phyloP scores from a whole-genome alignment of 2,113 vertebrate species.

The Prolemur simus region DNA sequence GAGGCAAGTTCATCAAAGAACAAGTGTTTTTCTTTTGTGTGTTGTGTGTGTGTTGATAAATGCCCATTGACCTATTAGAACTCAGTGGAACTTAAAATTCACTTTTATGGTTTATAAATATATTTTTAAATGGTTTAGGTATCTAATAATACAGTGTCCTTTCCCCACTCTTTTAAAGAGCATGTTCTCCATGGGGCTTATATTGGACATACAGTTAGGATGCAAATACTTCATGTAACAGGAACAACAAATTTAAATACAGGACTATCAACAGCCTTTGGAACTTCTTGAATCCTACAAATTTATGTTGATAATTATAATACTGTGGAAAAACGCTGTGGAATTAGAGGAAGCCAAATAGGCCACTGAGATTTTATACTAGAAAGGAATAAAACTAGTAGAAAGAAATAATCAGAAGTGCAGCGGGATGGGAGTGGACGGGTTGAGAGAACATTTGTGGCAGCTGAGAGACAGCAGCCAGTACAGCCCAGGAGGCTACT shows the following conservation, averaged over 20 bases:
- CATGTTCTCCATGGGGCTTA: neutral
- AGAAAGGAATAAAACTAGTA: neutral
- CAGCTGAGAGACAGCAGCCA: neutral
- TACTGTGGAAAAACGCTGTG: neutral
- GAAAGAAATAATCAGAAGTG: neutral
- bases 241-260: neutral
- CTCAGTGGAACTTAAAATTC: neutral
- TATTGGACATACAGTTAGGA: neutral
- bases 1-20: neutral
- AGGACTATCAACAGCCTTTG: neutral
- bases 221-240: neutral
- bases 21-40: neutral
- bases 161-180: neutral
- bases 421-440: neutral
- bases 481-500: neutral
- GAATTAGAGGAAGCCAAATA: neutral
- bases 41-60: neutral
- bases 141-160: neutral
- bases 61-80: neutral
- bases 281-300: neutral
- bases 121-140: neutral
- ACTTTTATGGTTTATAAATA: neutral
- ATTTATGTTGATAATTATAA: neutral
- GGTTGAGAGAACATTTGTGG: neutral
- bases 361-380: neutral